A percentile compares a stretch with the other conserved stretches of the same genome.
phyloP scores from a whole-genome alignment of 1,140 invertebrate species.

The Diuraphis noxia region DNA sequence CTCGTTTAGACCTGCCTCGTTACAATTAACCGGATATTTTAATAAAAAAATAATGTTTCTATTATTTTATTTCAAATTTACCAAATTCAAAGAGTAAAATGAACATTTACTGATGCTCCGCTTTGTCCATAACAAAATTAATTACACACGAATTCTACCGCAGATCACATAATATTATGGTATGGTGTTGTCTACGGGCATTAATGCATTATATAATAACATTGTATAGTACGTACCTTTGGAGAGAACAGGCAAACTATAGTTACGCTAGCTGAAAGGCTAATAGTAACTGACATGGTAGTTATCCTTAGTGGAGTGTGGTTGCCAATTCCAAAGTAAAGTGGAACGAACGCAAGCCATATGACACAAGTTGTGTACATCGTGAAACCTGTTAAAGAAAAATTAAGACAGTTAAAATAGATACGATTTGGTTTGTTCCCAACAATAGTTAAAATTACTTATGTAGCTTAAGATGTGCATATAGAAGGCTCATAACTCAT shows the following conservation, averaged over 20 bases:
- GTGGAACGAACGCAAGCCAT: constrained; percentile 74
- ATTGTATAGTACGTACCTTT: constrained; percentile 68
- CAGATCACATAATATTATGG: background rate
- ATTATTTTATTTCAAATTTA: constrained; percentile 9
- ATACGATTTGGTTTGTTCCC: background rate
- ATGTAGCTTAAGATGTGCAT: background rate
- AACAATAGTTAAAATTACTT: background rate
- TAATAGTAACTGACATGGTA: constrained; percentile 78
- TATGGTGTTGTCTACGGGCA: background rate
- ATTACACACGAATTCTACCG: background rate
- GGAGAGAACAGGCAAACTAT: constrained; percentile 78
- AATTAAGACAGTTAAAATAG: background rate
- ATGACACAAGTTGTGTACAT: constrained; percentile 79
- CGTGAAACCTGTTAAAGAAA: constrained; percentile 64
- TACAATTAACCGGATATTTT: background rate
- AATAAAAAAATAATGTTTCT: background rate
- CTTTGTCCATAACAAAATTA: background rate
- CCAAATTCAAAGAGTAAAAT: background rate
- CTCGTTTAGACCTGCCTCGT: background rate
- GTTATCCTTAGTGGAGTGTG: constrained; percentile 76
- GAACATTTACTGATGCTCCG: background rate
- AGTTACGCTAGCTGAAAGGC: constrained; percentile 76
- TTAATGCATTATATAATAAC: background rate
- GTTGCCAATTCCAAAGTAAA: constrained; percentile 71
- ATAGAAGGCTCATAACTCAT: background rate